Evolutionary conservation across 37 sponge, comb jelly and placozoan genomes (phyloP), one percentile per base, ranked within the genome.

Genomic region (Haliclona indistincta): DNA sequence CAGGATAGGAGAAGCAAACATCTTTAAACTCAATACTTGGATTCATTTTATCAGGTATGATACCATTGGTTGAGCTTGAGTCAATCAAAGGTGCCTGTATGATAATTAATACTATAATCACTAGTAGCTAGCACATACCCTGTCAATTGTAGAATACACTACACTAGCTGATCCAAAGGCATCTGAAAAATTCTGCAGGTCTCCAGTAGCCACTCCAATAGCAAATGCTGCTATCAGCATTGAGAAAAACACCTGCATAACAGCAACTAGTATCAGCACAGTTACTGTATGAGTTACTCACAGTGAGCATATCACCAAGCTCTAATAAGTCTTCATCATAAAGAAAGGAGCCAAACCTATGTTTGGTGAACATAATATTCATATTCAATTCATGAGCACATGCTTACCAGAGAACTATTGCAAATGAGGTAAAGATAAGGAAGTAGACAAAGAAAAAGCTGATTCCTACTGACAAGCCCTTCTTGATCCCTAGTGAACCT

Each of bases 1-100:
- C 83, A 0, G 97, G 97, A 64, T 96, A 96, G 47, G 54, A 56
- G 72, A 96, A 96, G 7, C 56, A 34, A 56, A 97, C 84, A 44
- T 91, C 73, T 34, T 52, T 81, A 58, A 97, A 81, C 72, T 90
- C 81, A 43, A 97, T 81, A 40, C 79, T 66, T 43, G 89, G 92
- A 7, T 56, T 38, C 42, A 94, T 69, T 0, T 67, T 29, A 4
- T 81, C 75, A 35, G 85, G 95, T 17, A 5, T 62, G 29, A 70
- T 63, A 25, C 97, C 97, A 55, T 70, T 61, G 1, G 77, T 80
- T 38, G 72, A 56, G 23, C 43, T 30, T 1, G 67, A 5, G 53
- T 96, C 74, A 60, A 95, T 97, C 47, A 68, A 63, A 10, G 97
- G 81, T 42, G 71, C 71, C 97, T 97, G 56, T 23, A 17, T 30